Percentiles rank a stretch among this genome's conserved stretches.
phyloP scores from a whole-genome alignment of 1,140 invertebrate species.

The Steinernema feltiae region DNA sequence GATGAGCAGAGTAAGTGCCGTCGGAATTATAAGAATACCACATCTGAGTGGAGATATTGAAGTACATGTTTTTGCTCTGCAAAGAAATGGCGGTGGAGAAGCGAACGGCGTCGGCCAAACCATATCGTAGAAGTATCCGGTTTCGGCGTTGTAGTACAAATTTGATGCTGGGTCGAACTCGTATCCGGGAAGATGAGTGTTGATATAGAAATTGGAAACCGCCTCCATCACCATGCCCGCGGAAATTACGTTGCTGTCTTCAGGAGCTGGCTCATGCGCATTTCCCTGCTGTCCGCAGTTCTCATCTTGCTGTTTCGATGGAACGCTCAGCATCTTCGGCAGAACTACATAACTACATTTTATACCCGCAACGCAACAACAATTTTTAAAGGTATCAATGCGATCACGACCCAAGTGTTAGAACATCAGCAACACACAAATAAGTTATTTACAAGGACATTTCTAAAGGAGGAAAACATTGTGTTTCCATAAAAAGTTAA shows the following conservation, averaged over 20 bases:
- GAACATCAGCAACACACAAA: neutral
- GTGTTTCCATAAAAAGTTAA: neutral
- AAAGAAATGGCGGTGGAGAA: too few species aligned
- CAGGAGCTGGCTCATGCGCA: too few species aligned
- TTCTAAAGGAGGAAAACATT: neutral
- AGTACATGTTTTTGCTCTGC: conserved; percentile 21
- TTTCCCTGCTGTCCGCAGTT: too few species aligned
- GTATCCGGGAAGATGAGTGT: conserved; percentile 26
- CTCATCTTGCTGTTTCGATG: too few species aligned
- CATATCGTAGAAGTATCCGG: conserved; percentile 32
- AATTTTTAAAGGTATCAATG: neutral
- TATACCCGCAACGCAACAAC: too few species aligned
- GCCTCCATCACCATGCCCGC: conserved; percentile 1
- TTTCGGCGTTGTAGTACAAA: conserved; percentile 24
- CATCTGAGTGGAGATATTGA: neutral
- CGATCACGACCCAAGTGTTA: too few species aligned
- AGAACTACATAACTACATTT: too few species aligned
- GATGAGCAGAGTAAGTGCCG: neutral
- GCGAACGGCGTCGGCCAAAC: too few species aligned
- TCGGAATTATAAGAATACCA: neutral
- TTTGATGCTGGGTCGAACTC: conserved; percentile 21
- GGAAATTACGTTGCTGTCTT: neutral
- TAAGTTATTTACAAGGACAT: neutral
- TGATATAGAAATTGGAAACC: neutral
- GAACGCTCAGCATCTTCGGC: too few species aligned